These are phyloP conservation scores for Heliothis peltigera DNA, from an alignment of 2,888 invertebrate species.

Conservation along the genomic window DNA sequence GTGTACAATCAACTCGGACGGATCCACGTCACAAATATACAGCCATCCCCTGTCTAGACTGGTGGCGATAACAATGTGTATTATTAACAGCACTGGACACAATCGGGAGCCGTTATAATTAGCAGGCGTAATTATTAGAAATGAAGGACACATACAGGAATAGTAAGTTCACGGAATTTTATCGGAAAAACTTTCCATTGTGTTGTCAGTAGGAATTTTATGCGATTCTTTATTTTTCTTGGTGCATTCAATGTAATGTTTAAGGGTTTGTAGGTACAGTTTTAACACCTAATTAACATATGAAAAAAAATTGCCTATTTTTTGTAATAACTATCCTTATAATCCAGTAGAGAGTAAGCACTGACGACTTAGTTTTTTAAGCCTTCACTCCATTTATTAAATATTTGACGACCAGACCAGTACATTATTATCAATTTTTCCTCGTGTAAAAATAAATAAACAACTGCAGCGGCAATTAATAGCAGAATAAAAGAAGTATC, in stretches of 20 bases:
- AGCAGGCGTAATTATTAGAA: conserved; percentile 48
- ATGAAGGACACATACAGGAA: conserved; percentile 59
- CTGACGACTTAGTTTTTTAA: too few relatives aligned
- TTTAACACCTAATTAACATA: too few relatives aligned
- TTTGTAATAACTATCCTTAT: too few relatives aligned
- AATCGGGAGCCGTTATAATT: conserved; percentile 44
- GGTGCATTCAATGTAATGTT: too few relatives aligned
- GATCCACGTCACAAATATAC: conserved; percentile 17
- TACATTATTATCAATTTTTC: conserved; percentile 13
- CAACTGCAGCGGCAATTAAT: conserved; percentile 19
- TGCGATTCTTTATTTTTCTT: neutral
- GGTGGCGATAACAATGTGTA: conserved; percentile 41
- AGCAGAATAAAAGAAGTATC: conserved; percentile 26
- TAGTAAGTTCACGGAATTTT: conserved; percentile 23
- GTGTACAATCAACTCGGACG: conserved; percentile 8
- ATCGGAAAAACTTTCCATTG: conserved; percentile 30
- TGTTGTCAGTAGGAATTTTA: neutral
- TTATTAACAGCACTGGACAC: conserved; percentile 41
- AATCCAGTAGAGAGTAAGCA: too few relatives aligned
- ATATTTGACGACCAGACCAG: neutral
- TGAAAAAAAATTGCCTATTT: too few relatives aligned
- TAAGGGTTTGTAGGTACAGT: too few relatives aligned
- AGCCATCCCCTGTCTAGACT: conserved; percentile 46
- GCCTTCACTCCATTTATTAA: too few relatives aligned
- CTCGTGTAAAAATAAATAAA: conserved; percentile 30